These are phyloP conservation scores for Hylaeus anthracinus DNA, from an alignment of 1,140 invertebrate species.

Conservation along the genomic window DNA sequence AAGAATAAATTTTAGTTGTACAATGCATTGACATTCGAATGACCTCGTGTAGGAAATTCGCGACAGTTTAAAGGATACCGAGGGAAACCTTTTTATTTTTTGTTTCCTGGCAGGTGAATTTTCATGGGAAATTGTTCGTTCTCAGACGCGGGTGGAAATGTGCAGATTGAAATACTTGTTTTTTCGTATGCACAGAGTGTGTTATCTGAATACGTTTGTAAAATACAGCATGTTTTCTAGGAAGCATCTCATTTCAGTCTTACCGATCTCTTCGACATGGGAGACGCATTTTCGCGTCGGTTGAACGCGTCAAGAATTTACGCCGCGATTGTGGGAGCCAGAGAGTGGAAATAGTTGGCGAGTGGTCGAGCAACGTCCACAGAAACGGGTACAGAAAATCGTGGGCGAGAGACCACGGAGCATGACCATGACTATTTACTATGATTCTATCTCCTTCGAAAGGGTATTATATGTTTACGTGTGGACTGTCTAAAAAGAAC, in stretches of 20 bases:
- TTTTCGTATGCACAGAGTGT: background rate
- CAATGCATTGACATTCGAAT: too few relatives aligned
- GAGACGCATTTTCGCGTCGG: background rate
- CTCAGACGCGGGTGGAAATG: too few relatives aligned
- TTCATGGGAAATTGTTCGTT: too few relatives aligned
- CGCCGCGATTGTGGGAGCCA: background rate
- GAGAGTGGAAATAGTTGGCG: conserved; percentile 55
- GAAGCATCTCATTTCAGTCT: background rate
- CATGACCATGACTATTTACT: background rate
- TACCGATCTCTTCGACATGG: background rate
- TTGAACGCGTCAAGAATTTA: background rate
- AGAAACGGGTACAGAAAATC: conserved; percentile 13
- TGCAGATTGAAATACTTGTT: too few relatives aligned
- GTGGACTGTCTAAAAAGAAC: too few relatives aligned
- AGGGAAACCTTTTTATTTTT: too few relatives aligned
- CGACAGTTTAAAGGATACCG: too few relatives aligned
- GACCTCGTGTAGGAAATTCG: too few relatives aligned
- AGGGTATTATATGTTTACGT: too few relatives aligned
- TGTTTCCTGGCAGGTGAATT: too few relatives aligned
- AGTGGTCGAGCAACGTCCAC: conserved; percentile 39
- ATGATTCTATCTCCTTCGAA: background rate
- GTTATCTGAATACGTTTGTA: background rate
- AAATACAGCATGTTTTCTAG: background rate
- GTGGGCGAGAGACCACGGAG: conserved; percentile 29
- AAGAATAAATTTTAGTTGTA: too few relatives aligned